Evolutionary conservation across 1,140 invertebrate genomes (phyloP).

Genomic region (Neotoxoptera formosana): DNA sequence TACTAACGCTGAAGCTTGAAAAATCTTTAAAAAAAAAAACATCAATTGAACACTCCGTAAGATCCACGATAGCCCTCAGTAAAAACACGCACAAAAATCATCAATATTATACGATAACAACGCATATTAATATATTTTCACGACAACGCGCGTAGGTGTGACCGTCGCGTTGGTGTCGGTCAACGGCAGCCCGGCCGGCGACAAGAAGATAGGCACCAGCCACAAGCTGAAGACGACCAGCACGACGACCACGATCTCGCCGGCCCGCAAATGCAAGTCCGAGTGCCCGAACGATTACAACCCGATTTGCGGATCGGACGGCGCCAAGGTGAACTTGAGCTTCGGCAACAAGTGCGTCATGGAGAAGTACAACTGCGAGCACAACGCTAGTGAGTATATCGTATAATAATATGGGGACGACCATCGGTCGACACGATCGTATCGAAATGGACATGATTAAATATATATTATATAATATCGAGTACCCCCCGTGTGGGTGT

Average conservation of each 20-base stretch:
- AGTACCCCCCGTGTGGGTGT: background rate
- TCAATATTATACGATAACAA: too few relatives aligned
- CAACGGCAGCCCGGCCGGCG: conserved; percentile 2
- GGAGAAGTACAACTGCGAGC: conserved; percentile 61
- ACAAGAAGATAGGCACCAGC: conserved; percentile 30
- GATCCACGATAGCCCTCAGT: too few relatives aligned
- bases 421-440: background rate
- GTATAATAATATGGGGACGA: too few relatives aligned
- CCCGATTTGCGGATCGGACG: conserved; percentile 60
- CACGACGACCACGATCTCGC: conserved; percentile 1
- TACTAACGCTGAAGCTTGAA: background rate
- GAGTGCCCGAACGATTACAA: conserved; percentile 46
- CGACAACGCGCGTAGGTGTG: too few relatives aligned
- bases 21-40: background rate
- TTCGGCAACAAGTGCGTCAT: conserved; percentile 61
- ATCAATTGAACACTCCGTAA: background rate
- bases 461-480: background rate
- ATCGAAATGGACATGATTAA: too few relatives aligned
- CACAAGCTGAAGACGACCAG: conserved; percentile 41
- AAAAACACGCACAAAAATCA: background rate
- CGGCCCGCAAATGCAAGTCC: background rate
- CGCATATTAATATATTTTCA: too few relatives aligned
- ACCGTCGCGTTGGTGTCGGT: conserved; percentile 6
- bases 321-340: conserved; percentile 59
- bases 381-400: conserved; percentile 60